Evolutionary conservation across 2,113 vertebrate genomes (phyloP).

Genomic region (Chaenocephalus aceratus): DNA sequence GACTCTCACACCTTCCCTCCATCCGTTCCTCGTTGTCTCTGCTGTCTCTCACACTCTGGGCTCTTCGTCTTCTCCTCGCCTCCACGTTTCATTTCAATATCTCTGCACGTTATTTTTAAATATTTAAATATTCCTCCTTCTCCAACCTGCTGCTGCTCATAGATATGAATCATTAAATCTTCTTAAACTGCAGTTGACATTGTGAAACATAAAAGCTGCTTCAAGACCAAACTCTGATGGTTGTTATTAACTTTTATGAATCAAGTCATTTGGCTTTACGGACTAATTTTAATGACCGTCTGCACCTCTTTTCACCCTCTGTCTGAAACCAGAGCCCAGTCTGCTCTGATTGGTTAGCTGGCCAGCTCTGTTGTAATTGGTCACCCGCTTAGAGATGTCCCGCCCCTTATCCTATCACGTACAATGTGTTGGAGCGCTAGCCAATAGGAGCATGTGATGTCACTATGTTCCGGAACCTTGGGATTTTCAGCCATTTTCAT

Average conservation of each 20-base stretch:
- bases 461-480: too few relatives aligned
- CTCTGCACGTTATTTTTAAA: slow-evolving; percentile 1
- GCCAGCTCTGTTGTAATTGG: too few relatives aligned
- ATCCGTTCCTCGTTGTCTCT: slow-evolving; percentile 2
- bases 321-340: too few relatives aligned
- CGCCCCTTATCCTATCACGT: too few relatives aligned
- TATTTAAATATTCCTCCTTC: slow-evolving; percentile 31
- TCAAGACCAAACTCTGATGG: neutral
- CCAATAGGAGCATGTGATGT: too few relatives aligned
- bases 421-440: too few relatives aligned
- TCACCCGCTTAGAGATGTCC: too few relatives aligned
- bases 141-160: slow-evolving; percentile 2
- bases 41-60: slow-evolving; percentile 19
- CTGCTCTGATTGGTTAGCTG: too few relatives aligned
- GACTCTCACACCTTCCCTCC: slow-evolving; percentile 1
- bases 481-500: too few relatives aligned
- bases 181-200: neutral
- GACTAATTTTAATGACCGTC: too few relatives aligned
- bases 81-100: slow-evolving; percentile 24
- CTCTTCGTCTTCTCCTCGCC: slow-evolving; percentile 30
- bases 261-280: too few relatives aligned
- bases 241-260: neutral
- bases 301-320: too few relatives aligned
- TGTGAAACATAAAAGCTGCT: neutral
- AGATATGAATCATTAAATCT: slow-evolving; percentile 25